A percentile compares a stretch with the other conserved stretches of the same genome.
Conservation (phyloP, 2,113 vertebrate species). For the Acinonyx jubatus region DNA sequence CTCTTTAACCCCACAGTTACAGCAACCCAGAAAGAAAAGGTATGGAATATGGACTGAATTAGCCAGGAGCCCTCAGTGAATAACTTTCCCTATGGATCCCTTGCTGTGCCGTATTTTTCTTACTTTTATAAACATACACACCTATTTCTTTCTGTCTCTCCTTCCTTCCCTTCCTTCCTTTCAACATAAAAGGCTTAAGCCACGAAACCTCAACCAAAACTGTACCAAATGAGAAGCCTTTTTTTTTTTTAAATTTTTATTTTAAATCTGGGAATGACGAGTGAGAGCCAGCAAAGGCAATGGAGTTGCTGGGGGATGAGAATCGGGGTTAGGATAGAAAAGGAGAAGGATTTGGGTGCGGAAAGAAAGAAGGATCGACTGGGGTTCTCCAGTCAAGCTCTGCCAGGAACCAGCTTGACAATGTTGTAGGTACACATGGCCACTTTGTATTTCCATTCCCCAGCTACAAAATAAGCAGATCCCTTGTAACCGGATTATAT, state of each 20-base stretch:
- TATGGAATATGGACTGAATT: neutral
- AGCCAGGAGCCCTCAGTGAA: neutral
- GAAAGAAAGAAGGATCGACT: neutral
- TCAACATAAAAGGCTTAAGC: neutral
- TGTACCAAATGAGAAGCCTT: neutral
- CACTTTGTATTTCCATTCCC: neutral
- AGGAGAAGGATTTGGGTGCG: neutral
- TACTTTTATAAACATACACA: neutral
- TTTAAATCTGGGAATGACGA: neutral
- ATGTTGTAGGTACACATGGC: accelerated
- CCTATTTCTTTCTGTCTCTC: too few species aligned
- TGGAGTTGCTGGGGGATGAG: neutral
- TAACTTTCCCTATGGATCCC: neutral
- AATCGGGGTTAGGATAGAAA: neutral
- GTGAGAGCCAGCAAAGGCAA: neutral
- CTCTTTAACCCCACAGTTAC: neutral
- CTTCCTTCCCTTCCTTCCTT: neutral
- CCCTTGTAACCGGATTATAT: neutral
- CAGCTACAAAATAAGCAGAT: neutral
- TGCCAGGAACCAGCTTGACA: neutral
- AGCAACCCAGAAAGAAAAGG: neutral
- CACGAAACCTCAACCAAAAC: neutral
- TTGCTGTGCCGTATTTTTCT: neutral
- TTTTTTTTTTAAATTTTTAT: neutral
- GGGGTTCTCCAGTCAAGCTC: neutral